Evolutionary conservation across 1,140 invertebrate genomes (phyloP), one percentile per base, ranked within the genome.

Genomic region (Neodiprion virginianus): DNA sequence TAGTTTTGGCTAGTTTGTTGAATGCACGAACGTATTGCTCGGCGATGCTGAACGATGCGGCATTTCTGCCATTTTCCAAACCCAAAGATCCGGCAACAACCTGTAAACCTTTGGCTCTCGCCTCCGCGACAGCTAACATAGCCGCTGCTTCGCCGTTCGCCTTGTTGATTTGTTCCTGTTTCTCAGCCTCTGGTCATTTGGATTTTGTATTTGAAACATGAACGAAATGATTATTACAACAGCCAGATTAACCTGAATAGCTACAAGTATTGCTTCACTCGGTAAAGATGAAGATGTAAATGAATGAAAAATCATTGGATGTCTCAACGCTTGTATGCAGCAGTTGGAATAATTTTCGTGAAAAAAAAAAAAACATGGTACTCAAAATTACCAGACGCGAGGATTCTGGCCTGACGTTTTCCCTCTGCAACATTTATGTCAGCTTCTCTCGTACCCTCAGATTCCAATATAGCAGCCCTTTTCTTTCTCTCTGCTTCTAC

Each of bases 391-490:
- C 95, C 95, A 70, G 97, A 99, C n/a, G 94, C 94, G 61, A 99
- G 91, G 88, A 99, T 99, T 81, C 93, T 92, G 0, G 98, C 91
- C 83, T 93, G 92, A 79, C 98, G 93, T 88, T 98, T 96, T 82
- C 98, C 98, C 87, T 99, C 97, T 0, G 98, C 98, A 49, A 99
- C 94, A 89, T 99, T 99, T 67, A 99, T 98, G 75, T 99, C 96
- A 7, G 98, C 96, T 82, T 97, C 96, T 73, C 97, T 89, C 2
- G 94, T 90, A 86, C 97, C 98, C 90, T 99, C 98, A 0, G 98
- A 99, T 89, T 99, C 98, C 74, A 99, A 90, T 85, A 99, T 96
- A 14, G 96, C 94, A 0, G 99, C 99, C 83, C 99, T 90, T 88
- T 99, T 99, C 83, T 95, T 95, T 71, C 99, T 89, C 87, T 99